A percentile compares a stretch with the other conserved stretches of the same genome.
Evolutionary conservation across 2,797 vertebrate species (phyloP).

Genomic region (Crenuchus spilurus): DNA sequence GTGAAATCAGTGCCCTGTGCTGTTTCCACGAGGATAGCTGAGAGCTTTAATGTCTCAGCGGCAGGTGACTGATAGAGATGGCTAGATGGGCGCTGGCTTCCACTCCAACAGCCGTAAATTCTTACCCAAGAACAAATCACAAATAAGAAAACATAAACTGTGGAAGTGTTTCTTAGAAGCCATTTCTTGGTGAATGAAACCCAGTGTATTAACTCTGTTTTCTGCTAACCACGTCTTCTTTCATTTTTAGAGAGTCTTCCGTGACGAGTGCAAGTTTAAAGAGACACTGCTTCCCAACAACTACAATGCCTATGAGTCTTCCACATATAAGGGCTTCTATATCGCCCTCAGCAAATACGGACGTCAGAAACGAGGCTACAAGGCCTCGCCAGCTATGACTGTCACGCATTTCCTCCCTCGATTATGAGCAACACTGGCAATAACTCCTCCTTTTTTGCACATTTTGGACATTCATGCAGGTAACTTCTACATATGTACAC

Average conservation of each 20-base stretch:
- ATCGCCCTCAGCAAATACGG: constrained; percentile 94
- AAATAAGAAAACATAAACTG: too few species aligned
- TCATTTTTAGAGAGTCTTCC: constrained; percentile 85
- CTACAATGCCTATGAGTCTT: constrained; percentile 95
- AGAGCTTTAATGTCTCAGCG: too few species aligned
- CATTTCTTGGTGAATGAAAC: too few species aligned
- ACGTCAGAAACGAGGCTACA: constrained; percentile 89
- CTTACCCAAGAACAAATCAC: too few species aligned
- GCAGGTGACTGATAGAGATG: too few species aligned
- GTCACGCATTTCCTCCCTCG: constrained; percentile 96
- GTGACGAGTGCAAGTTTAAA: constrained; percentile 94
- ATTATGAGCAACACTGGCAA: constrained; percentile 83
- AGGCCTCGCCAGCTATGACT: constrained; percentile 90
- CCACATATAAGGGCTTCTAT: constrained; percentile 84
- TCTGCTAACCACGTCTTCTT: constrained; percentile 37
- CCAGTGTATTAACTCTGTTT: background rate
- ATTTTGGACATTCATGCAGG: constrained; percentile 81
- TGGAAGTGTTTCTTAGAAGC: too few species aligned
- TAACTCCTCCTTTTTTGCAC: constrained; percentile 86
- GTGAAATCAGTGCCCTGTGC: too few species aligned
- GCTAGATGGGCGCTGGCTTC: too few species aligned
- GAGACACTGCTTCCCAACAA: constrained; percentile 95
- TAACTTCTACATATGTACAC: constrained; percentile 69
- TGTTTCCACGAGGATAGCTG: too few species aligned
- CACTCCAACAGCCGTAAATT: too few species aligned